A percentile compares a stretch with the other conserved stretches of the same genome.
Conservation (phyloP, 2,888 invertebrate genomes). For the Epirrhoe tristata region DNA sequence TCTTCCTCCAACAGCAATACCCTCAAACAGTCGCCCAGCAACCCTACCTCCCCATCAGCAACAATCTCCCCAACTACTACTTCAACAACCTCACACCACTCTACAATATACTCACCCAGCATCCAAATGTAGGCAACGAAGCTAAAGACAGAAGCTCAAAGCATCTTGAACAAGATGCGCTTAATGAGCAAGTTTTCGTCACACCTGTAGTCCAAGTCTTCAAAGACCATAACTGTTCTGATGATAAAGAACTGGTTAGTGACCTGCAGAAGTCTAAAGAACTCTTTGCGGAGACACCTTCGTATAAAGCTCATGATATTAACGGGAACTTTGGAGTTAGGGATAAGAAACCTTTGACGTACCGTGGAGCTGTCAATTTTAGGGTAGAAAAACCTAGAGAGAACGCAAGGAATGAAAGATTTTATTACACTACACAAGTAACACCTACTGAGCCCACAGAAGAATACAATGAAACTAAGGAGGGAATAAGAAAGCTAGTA, state of each 20-base stretch:
- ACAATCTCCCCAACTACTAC: conserved; percentile 31
- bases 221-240: conserved; percentile 70
- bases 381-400: conserved; percentile 62
- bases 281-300: conserved; percentile 55
- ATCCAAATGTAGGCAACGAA: conserved; percentile 33
- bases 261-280: conserved; percentile 57
- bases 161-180: conserved; percentile 61
- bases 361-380: conserved; percentile 62
- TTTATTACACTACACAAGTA: conserved; percentile 60
- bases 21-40: conserved; percentile 36
- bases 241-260: conserved; percentile 52
- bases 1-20: conserved; percentile 66
- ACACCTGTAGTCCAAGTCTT: conserved; percentile 71
- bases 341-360: conserved; percentile 52
- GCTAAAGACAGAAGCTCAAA: conserved; percentile 38
- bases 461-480: conserved; percentile 53
- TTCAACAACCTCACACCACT: conserved; percentile 47
- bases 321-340: conserved; percentile 67
- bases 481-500: conserved; percentile 80
- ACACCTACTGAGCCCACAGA: conserved; percentile 47
- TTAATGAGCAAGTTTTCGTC: conserved; percentile 53
- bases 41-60: conserved; percentile 47
- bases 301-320: conserved; percentile 57
- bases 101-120: conserved; percentile 56
- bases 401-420: conserved; percentile 68